These are phyloP conservation scores for Echiichthys vipera DNA, from an alignment of 2,797 vertebrate species.

Conservation along the genomic window DNA sequence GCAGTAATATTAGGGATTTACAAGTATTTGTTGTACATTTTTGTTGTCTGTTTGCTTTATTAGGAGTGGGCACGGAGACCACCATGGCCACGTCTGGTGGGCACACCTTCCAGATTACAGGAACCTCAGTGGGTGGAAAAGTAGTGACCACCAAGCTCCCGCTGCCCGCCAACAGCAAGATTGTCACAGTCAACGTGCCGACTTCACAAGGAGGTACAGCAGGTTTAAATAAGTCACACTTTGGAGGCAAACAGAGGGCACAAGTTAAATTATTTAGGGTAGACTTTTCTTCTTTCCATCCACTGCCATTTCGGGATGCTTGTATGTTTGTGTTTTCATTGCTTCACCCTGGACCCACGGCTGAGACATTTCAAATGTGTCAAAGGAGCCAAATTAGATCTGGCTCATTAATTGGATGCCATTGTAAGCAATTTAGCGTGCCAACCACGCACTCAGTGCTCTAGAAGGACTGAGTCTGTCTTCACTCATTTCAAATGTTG, in stretches of 20 bases:
- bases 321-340: slow-evolving; percentile 53
- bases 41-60: slow-evolving; percentile 31
- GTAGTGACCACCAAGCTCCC: slow-evolving; percentile 96
- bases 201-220: slow-evolving; percentile 95
- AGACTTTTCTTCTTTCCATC: slow-evolving; percentile 40
- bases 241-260: slow-evolving; percentile 12
- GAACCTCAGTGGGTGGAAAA: slow-evolving; percentile 93
- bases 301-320: slow-evolving; percentile 10
- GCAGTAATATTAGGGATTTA: background rate
- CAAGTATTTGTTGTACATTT: slow-evolving; percentile 9
- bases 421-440: slow-evolving; percentile 36
- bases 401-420: slow-evolving; percentile 38
- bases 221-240: slow-evolving; percentile 48
- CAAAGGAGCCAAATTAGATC: slow-evolving; percentile 41
- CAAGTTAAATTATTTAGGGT: slow-evolving; percentile 22
- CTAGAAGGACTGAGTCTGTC: slow-evolving; percentile 4
- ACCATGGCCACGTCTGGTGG: slow-evolving; percentile 91
- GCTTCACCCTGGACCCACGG: slow-evolving; percentile 29
- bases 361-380: slow-evolving; percentile 50
- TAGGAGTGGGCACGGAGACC: slow-evolving; percentile 89
- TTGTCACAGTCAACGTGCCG: slow-evolving; percentile 97
- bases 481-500: slow-evolving; percentile 33
- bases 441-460: slow-evolving; percentile 17
- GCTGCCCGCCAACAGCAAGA: slow-evolving; percentile 98
- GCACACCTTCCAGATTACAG: slow-evolving; percentile 97